These are phyloP conservation scores for Adelosebastes latens DNA, from an alignment of 2,797 vertebrate species.

Conservation along the genomic window DNA sequence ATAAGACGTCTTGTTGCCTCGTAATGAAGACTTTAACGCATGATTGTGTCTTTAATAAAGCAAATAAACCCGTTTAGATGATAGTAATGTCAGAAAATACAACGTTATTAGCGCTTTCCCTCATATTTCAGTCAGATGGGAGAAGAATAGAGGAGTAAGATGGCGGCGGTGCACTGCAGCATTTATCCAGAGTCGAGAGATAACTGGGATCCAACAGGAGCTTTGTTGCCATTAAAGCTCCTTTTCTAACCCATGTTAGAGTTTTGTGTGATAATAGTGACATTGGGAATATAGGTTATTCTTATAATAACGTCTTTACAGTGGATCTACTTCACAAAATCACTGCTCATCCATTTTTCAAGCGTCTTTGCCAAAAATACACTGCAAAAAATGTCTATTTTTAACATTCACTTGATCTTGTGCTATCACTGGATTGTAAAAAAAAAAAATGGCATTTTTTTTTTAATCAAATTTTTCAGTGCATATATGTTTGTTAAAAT, in stretches of 20 bases:
- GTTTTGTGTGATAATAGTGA: fast-evolving
- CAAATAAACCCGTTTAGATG: not conserved
- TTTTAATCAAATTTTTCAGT: not conserved
- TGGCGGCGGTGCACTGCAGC: constrained; percentile 96
- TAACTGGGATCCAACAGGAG: constrained; percentile 54
- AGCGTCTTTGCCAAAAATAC: not conserved
- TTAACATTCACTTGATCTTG: not conserved
- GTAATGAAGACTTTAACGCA: not conserved
- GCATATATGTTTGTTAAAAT: not conserved
- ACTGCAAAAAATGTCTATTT: not conserved
- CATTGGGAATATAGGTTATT: fast-evolving
- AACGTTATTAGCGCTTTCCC: not conserved
- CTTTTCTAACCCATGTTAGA: fast-evolving
- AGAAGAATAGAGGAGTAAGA: constrained; percentile 86
- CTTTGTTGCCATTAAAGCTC: constrained; percentile 14
- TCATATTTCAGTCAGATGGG: constrained; percentile 60
- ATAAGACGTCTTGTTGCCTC: not conserved
- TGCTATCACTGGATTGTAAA: not conserved
- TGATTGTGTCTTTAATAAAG: not conserved
- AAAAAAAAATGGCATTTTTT: not conserved
- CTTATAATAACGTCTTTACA: not conserved
- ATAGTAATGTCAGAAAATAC: not conserved
- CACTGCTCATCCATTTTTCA: constrained; percentile 33
- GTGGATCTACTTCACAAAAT: not conserved
- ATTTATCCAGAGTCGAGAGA: constrained; percentile 64